These are phyloP conservation scores for Apotomis betuletana DNA, from an alignment of 2,888 invertebrate genomes.

Conservation along the genomic window DNA sequence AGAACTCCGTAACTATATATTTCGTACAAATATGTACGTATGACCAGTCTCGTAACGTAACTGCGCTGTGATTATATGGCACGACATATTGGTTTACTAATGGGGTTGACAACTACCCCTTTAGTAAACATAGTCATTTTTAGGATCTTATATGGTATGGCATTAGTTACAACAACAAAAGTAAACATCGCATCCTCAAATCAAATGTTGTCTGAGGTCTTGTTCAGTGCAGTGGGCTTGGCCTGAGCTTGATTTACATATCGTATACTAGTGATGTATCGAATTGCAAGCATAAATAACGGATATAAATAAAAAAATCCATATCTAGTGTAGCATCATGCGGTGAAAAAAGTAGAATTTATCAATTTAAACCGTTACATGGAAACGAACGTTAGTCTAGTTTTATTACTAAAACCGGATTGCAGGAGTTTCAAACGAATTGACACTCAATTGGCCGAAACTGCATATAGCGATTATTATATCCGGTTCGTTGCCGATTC, in stretches of 20 bases:
- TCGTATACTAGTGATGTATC: neutral
- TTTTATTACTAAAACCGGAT: conserved; percentile 52
- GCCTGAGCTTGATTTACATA: conserved; percentile 9
- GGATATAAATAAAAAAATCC: neutral
- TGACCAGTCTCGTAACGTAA: neutral
- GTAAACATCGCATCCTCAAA: conserved; percentile 3
- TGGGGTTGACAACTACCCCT: neutral
- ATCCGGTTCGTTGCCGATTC: conserved; percentile 58
- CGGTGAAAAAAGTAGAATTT: neutral
- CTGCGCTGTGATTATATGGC: neutral
- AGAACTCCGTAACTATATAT: too few species aligned
- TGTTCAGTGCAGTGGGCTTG: conserved; percentile 7
- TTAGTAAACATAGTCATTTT: neutral
- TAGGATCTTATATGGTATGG: neutral
- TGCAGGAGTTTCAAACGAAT: conserved; percentile 53
- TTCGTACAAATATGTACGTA: too few species aligned
- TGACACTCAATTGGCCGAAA: conserved; percentile 58
- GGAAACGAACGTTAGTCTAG: conserved; percentile 42
- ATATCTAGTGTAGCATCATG: neutral
- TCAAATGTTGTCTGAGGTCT: conserved; percentile 42
- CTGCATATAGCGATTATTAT: conserved; percentile 52
- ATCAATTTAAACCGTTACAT: conserved; percentile 19
- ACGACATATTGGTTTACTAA: neutral
- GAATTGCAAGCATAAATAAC: neutral
- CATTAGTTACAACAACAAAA: neutral